A percentile compares a stretch with the other conserved stretches of the same genome.
Evolutionary conservation across 2,888 invertebrate genomes (phyloP).

Genomic region (Gerris lacustris): DNA sequence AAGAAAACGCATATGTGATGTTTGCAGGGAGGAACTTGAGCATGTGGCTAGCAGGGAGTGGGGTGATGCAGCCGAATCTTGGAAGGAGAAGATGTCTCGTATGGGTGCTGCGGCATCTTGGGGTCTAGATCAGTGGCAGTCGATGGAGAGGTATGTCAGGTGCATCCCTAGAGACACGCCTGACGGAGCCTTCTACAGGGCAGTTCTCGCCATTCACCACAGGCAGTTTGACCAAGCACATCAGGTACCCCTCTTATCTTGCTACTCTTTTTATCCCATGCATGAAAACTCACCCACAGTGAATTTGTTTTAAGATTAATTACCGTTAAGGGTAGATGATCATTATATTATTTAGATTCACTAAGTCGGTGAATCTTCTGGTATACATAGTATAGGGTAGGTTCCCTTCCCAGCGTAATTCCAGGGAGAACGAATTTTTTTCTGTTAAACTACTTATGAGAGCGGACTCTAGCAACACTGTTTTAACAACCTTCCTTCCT

Average conservation of each 20-base stretch:
- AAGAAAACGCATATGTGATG: neutral
- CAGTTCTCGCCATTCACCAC: conserved; percentile 79
- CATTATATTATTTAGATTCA: too few species aligned
- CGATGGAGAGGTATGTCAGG: conserved; percentile 81
- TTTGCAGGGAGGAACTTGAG: conserved; percentile 50
- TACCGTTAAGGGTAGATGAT: too few species aligned
- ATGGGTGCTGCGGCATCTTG: conserved; percentile 92
- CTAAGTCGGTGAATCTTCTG: too few species aligned
- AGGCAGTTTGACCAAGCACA: conserved; percentile 47
- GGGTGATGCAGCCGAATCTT: conserved; percentile 49
- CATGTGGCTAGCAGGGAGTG: conserved; percentile 69
- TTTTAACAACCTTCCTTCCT: too few species aligned
- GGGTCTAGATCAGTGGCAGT: conserved; percentile 88
- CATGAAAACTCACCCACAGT: neutral
- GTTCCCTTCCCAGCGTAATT: too few species aligned
- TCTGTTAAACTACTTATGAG: too few species aligned
- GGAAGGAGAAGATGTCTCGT: conserved; percentile 62
- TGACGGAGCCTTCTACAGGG: conserved; percentile 90
- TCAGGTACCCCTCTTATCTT: conserved; percentile 25
- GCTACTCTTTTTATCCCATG: neutral
- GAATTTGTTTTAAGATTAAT: neutral
- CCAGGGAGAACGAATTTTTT: too few species aligned
- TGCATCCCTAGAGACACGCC: conserved; percentile 85
- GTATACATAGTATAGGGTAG: too few species aligned
- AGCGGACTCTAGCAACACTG: too few species aligned